phyloP scores from a whole-genome alignment of 2,888 invertebrate species.

The Pachycephus smyrnensis region DNA sequence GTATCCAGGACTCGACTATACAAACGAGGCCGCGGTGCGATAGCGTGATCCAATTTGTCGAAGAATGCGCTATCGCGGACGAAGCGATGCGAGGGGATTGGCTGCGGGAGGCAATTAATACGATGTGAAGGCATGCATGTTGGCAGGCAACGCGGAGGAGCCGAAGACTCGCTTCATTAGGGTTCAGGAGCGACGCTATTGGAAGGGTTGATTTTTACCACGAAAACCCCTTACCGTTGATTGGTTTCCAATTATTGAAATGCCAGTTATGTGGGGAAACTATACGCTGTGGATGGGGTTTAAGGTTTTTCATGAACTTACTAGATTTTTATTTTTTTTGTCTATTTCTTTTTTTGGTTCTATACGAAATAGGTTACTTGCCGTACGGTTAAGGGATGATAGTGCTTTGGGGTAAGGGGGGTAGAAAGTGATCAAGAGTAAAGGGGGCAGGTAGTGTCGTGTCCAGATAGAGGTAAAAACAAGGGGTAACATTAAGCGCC shows the following conservation, averaged over 20 bases:
- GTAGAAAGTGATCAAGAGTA: too few species aligned
- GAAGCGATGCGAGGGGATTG: constrained; percentile 22
- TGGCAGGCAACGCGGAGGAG: constrained; percentile 52
- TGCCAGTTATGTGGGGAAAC: too few species aligned
- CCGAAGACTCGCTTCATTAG: constrained; percentile 59
- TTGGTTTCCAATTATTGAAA: constrained; percentile 56
- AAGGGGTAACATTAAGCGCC: too few species aligned
- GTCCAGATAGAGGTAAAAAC: too few species aligned
- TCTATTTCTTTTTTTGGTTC: too few species aligned
- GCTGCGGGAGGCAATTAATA: constrained; percentile 57
- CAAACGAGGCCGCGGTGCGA: constrained; percentile 46
- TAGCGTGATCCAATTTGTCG: constrained; percentile 64
- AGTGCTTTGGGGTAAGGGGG: too few species aligned
- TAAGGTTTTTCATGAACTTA: too few species aligned
- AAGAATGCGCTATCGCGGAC: constrained; percentile 59
- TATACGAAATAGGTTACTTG: too few species aligned
- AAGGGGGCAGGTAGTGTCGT: too few species aligned
- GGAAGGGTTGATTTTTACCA: constrained; percentile 57
- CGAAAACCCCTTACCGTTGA: constrained; percentile 50
- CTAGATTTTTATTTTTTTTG: too few species aligned
- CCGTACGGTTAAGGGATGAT: too few species aligned
- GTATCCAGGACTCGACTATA: constrained; percentile 33
- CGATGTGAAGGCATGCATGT: constrained; percentile 59
- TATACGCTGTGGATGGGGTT: too few species aligned
- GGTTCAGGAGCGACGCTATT: constrained; percentile 37